phyloP scores from a whole-genome alignment of 2,888 invertebrate genomes.

The Nomada flava region DNA sequence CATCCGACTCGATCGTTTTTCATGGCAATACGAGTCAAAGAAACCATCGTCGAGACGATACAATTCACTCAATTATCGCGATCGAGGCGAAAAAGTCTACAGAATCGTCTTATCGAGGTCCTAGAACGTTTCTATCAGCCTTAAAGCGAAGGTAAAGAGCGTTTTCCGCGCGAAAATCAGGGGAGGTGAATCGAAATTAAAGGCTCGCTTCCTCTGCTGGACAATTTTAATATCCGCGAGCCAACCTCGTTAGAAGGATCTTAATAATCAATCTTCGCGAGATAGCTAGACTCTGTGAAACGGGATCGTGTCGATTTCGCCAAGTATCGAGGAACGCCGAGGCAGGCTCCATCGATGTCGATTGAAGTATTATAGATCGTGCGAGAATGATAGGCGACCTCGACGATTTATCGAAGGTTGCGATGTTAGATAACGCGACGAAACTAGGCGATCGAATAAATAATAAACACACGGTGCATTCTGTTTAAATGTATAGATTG shows the following conservation, averaged over 20 bases:
- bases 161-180: conserved; percentile 26
- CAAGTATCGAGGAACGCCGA: conserved; percentile 3
- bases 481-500: conserved; percentile 11
- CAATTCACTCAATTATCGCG: conserved; percentile 7
- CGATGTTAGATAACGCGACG: conserved; percentile 2
- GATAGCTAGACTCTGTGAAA: conserved; percentile 17
- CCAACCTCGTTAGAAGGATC: conserved; percentile 20
- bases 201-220: conserved; percentile 3
- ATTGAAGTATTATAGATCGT: conserved; percentile 27
- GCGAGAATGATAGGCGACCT: conserved; percentile 18
- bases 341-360: neutral
- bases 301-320: conserved; percentile 23
- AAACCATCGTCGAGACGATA: conserved; percentile 8
- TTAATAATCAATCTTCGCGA: conserved; percentile 32
- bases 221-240: conserved; percentile 35
- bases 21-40: neutral
- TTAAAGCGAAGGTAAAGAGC: conserved; percentile 10
- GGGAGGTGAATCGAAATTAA: conserved; percentile 38
- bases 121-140: neutral
- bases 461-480: neutral
- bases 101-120: conserved; percentile 11
- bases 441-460: neutral
- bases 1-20: conserved; percentile 30
- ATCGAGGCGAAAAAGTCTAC: conserved; percentile 12
- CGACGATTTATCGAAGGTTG: conserved; percentile 7